phyloP scores from a whole-genome alignment of 2,113 vertebrate genomes.

The Phrynocephalus versicolor region DNA sequence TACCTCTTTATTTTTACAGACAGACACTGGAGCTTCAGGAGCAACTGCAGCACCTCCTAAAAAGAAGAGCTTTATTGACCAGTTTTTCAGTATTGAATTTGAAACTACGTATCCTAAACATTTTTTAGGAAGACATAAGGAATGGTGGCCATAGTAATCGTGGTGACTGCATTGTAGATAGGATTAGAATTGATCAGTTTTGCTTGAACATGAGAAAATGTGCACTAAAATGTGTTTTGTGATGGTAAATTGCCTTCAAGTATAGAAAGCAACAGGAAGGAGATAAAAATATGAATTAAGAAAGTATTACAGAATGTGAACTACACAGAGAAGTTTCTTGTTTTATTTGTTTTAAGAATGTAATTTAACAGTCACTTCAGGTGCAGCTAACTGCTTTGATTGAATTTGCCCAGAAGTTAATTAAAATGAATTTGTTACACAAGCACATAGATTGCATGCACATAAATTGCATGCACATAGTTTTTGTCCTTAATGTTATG shows the following conservation, averaged over 20 bases:
- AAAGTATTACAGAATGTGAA: not conserved
- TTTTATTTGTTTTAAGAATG: not conserved
- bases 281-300: not conserved
- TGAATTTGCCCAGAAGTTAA: too few relatives aligned
- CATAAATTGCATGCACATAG: slow-evolving; percentile 34
- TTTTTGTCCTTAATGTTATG: slow-evolving; percentile 73
- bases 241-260: not conserved
- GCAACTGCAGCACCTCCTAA: slow-evolving; percentile 76
- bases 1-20: slow-evolving; percentile 65
- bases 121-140: slow-evolving; percentile 28
- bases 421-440: too few relatives aligned
- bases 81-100: slow-evolving; percentile 97
- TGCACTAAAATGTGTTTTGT: not conserved
- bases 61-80: slow-evolving; percentile 98
- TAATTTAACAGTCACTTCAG: not conserved
- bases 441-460: too few relatives aligned
- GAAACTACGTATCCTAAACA: slow-evolving; percentile 95
- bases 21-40: slow-evolving; percentile 74
- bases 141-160: rapidly evolving
- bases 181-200: not conserved
- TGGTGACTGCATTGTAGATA: not conserved
- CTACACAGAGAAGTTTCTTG: not conserved
- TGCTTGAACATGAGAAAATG: not conserved
- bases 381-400: too few relatives aligned
- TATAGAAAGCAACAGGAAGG: not conserved